Evolutionary conservation across 2,888 invertebrate genomes (phyloP).

Genomic region (Oxyteleia sp.): DNA sequence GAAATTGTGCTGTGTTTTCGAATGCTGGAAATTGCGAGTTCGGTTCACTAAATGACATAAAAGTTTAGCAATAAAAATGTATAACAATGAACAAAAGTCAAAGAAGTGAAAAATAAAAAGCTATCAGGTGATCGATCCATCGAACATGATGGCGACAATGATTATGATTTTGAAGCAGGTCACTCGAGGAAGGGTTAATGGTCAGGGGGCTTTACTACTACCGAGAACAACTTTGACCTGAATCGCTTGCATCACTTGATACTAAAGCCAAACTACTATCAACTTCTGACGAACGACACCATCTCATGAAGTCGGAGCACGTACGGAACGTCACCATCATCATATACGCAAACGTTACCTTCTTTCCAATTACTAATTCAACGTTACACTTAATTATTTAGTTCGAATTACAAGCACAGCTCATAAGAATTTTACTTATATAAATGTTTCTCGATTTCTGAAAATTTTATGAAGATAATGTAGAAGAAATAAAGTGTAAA

Average conservation of each 20-base stretch:
- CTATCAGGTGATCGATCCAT: too few relatives aligned
- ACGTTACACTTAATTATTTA: conserved; percentile 18
- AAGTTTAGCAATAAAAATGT: too few relatives aligned
- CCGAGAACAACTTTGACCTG: conserved; percentile 84
- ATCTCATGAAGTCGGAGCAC: conserved; percentile 58
- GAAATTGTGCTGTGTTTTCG: too few relatives aligned
- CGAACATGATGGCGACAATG: too few relatives aligned
- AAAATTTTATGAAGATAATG: background rate
- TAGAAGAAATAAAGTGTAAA: too few relatives aligned
- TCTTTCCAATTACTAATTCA: conserved; percentile 30
- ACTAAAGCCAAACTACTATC: conserved; percentile 77
- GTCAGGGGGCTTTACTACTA: conserved; percentile 76
- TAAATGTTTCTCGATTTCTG: too few relatives aligned
- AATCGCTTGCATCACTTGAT: conserved; percentile 80
- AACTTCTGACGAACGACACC: conserved; percentile 75
- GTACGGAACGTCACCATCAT: conserved; percentile 49
- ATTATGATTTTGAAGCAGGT: too few relatives aligned
- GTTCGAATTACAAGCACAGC: conserved; percentile 2
- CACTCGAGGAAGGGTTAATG: conserved; percentile 79
- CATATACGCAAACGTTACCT: conserved; percentile 36
- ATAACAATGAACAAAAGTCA: too few relatives aligned
- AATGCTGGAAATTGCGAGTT: too few relatives aligned
- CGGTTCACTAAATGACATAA: too few relatives aligned
- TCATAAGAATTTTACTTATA: background rate
- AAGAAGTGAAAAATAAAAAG: too few relatives aligned